phyloP scores from a whole-genome alignment of 1,140 invertebrate species.

The Gryllus bimaculatus region DNA sequence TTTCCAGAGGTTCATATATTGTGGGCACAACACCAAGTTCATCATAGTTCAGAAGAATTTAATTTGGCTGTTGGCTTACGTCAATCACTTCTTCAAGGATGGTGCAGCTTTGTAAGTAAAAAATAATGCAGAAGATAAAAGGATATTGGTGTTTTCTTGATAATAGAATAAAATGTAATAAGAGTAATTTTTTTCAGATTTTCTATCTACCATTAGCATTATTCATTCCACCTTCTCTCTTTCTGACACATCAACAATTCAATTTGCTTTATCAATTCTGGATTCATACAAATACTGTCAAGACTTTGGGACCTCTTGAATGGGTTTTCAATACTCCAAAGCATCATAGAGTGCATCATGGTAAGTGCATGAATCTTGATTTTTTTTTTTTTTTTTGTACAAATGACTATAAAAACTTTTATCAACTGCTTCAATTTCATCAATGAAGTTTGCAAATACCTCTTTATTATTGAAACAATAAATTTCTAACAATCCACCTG shows the following conservation, averaged over 20 bases:
- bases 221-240: constrained; percentile 72
- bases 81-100: constrained; percentile 72
- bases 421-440: too few species aligned
- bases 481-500: too few species aligned
- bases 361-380: constrained; percentile 37
- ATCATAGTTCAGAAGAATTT: constrained; percentile 93
- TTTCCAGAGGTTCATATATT: constrained; percentile 75
- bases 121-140: too few species aligned
- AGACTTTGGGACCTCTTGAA: constrained; percentile 69
- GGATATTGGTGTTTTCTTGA: too few species aligned
- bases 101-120: constrained; percentile 68
- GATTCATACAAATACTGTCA: constrained; percentile 79
- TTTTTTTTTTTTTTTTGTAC: background rate
- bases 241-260: constrained; percentile 74
- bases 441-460: too few species aligned
- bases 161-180: too few species aligned
- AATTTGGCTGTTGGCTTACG: constrained; percentile 80
- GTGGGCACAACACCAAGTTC: constrained; percentile 92
- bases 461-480: too few species aligned
- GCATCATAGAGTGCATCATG: constrained; percentile 85
- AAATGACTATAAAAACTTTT: too few species aligned
- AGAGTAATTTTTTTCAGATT: constrained; percentile 40
- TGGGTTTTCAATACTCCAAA: constrained; percentile 80
- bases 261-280: constrained; percentile 86
- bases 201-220: constrained; percentile 80